Percentiles rank a stretch among this genome's conserved stretches.
Conservation (phyloP, 2,113 vertebrate genomes). For the Halcyon senegalensis region DNA sequence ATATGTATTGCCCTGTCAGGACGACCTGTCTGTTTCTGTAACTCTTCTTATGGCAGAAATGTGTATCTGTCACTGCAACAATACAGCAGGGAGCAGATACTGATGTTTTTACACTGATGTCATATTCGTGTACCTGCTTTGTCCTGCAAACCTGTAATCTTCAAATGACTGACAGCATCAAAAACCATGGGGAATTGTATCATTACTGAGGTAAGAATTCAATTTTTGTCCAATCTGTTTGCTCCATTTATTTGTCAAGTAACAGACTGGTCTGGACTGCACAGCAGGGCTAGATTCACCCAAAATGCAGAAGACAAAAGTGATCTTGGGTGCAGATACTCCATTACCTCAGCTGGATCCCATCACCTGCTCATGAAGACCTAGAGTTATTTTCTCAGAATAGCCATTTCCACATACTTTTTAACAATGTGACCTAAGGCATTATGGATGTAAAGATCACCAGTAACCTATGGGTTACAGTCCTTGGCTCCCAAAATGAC, state of each 20-base stretch:
- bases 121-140: background rate
- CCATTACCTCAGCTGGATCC: background rate
- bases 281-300: background rate
- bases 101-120: background rate
- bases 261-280: background rate
- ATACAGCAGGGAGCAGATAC: background rate
- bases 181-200: background rate
- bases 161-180: constrained; percentile 20
- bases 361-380: background rate
- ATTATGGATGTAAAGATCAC: background rate
- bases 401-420: background rate
- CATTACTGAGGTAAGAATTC: background rate
- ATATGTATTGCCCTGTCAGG: constrained; percentile 22
- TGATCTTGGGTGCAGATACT: background rate
- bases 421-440: background rate
- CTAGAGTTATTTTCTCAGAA: background rate
- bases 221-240: background rate
- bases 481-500: background rate
- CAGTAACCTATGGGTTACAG: background rate
- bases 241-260: background rate
- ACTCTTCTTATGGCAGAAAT: background rate
- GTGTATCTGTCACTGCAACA: background rate
- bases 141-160: constrained; percentile 46
- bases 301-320: background rate
- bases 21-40: background rate